Conservation (phyloP, 2,888 invertebrate genomes). For the Eupithecia subumbrata region DNA sequence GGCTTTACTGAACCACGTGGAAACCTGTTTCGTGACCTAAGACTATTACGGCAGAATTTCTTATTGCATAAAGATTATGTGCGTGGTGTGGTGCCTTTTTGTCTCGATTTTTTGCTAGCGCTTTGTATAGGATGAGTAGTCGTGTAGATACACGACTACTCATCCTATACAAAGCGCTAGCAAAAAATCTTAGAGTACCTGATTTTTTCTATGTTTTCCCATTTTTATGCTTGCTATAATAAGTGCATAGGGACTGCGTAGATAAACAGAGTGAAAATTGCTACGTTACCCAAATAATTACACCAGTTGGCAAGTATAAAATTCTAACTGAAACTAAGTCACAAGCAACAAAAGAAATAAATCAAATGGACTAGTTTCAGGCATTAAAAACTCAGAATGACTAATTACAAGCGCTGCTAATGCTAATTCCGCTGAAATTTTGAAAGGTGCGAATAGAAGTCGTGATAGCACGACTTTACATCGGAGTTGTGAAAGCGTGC, state of each 20-base stretch:
- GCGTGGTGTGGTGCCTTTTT: neutral
- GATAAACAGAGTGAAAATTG: neutral
- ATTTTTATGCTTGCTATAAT: neutral
- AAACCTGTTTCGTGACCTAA: constrained; percentile 19
- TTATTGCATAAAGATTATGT: neutral
- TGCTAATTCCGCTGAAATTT: constrained; percentile 54
- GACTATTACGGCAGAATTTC: constrained; percentile 15
- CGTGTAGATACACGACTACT: neutral
- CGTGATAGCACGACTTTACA: constrained; percentile 48
- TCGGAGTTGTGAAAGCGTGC: constrained; percentile 69
- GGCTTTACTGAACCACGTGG: constrained; percentile 4
- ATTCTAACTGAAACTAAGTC: neutral
- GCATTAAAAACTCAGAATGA: constrained; percentile 22
- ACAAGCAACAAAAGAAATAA: constrained; percentile 2
- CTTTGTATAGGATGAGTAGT: neutral
- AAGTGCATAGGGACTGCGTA: neutral
- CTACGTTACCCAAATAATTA: neutral
- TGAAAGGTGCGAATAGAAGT: constrained; percentile 53
- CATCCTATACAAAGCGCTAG: neutral
- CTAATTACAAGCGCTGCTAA: constrained; percentile 42
- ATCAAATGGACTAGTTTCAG: constrained; percentile 30
- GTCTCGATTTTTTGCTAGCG: neutral
- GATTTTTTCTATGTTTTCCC: neutral
- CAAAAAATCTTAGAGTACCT: neutral
- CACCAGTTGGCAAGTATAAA: neutral